Evolutionary conservation across 2,113 vertebrate genomes (phyloP).

Genomic region (Dissostichus mawsoni): DNA sequence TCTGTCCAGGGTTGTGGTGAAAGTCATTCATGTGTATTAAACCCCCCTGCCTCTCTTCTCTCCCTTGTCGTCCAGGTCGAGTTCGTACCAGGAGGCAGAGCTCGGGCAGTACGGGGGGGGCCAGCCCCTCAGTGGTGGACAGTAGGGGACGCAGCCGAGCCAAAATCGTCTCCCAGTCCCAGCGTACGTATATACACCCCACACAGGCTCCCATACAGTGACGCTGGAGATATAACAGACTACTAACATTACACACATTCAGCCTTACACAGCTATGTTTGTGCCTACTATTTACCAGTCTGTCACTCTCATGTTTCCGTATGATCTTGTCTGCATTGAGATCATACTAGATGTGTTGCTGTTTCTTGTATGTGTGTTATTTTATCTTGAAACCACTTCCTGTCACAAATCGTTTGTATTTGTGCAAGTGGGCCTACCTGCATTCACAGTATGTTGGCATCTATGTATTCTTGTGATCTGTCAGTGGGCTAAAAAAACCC

Average conservation of each 20-base stretch:
- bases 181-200: slow-evolving; percentile 88
- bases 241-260: not conserved
- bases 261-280: not conserved
- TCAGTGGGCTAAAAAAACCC: not conserved
- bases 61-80: slow-evolving; percentile 85
- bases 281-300: not conserved
- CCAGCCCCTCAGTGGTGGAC: slow-evolving; percentile 87
- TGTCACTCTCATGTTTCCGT: slow-evolving; percentile 25
- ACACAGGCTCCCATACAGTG: not conserved
- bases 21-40: not conserved
- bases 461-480: slow-evolving; percentile 2
- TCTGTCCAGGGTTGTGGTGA: slow-evolving; percentile 41
- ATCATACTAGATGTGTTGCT: slow-evolving; percentile 44
- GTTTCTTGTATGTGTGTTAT: slow-evolving; percentile 23
- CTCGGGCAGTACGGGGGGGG: slow-evolving; percentile 89
- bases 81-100: slow-evolving; percentile 95
- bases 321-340: slow-evolving; percentile 33
- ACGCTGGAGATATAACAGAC: not conserved
- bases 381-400: slow-evolving; percentile 14
- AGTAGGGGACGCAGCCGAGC: slow-evolving; percentile 96
- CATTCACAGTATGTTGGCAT: slow-evolving; percentile 11
- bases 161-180: slow-evolving; percentile 98
- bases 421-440: slow-evolving; percentile 28
- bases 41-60: not conserved
- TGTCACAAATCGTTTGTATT: slow-evolving; percentile 35